These are phyloP conservation scores for Ophiothrix spiculata DNA, from an alignment of 35 echinoderm and acorn worm genomes.

Conservation along the genomic window DNA sequence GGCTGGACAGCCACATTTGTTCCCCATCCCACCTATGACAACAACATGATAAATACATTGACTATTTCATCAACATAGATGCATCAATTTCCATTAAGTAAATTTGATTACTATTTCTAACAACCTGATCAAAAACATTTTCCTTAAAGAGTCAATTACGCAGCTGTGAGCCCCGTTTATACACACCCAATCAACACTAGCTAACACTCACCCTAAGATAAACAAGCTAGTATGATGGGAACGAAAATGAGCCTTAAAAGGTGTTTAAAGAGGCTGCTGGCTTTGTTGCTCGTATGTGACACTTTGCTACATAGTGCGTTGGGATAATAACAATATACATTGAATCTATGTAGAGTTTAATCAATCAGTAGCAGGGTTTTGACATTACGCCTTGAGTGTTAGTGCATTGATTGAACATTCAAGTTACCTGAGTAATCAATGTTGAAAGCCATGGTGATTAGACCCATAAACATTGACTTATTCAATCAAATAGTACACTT, in stretches of 20 bases:
- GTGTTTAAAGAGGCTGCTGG: no score
- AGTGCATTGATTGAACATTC: background rate
- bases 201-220: no score
- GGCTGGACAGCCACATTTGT: no score
- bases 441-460: background rate
- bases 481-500: conserved; percentile 16
- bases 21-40: no score
- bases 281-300: no score
- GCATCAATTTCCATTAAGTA: conserved; percentile 6
- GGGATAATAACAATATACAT: background rate
- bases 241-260: no score
- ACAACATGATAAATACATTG: no score
- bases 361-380: background rate
- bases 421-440: background rate
- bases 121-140: background rate
- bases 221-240: no score
- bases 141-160: background rate
- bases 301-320: no score
- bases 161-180: no score
- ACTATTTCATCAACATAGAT: no score
- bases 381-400: background rate
- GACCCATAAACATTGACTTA: background rate
- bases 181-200: no score
- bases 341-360: background rate
- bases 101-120: conserved; percentile 5